These are phyloP conservation scores for Scaptomyza pallida DNA, from an alignment of 1,140 invertebrate species.

Conservation along the genomic window DNA sequence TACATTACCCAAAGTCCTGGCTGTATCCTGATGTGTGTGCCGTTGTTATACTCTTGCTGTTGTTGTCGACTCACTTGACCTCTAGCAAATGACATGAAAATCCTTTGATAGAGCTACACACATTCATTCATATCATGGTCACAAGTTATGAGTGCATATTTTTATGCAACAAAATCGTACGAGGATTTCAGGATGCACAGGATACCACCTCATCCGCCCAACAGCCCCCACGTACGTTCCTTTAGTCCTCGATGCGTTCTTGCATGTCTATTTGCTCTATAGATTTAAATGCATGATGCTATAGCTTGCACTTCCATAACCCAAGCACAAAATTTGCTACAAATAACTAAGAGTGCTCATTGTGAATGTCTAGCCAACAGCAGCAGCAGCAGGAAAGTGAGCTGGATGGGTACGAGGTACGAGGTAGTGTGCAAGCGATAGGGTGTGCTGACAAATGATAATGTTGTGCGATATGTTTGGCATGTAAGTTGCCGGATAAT, in stretches of 20 bases:
- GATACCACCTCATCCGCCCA: not conserved
- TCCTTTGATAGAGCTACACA: slow-evolving; percentile 63
- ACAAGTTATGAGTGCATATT: slow-evolving; percentile 67
- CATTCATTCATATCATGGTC: slow-evolving; percentile 67
- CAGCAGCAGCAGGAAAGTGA: not conserved
- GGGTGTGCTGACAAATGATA: slow-evolving; percentile 52
- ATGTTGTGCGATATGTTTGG: slow-evolving; percentile 57
- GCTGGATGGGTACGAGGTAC: not conserved
- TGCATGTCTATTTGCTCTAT: slow-evolving; percentile 16
- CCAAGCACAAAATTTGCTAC: slow-evolving; percentile 13
- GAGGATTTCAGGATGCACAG: slow-evolving; percentile 16
- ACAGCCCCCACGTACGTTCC: too few species aligned
- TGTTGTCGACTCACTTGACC: slow-evolving; percentile 54
- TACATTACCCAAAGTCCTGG: slow-evolving; percentile 27
- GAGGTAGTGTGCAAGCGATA: not conserved
- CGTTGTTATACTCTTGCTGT: slow-evolving; percentile 1
- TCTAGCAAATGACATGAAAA: slow-evolving; percentile 68
- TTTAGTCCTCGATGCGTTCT: not conserved
- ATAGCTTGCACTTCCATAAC: slow-evolving; percentile 9
- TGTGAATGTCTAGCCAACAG: slow-evolving; percentile 12
- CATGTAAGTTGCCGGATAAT: slow-evolving; percentile 56
- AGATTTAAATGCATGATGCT: slow-evolving; percentile 48
- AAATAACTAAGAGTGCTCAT: slow-evolving; percentile 17
- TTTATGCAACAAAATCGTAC: slow-evolving; percentile 56
- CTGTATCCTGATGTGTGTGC: not conserved